Conservation (phyloP, 2,888 invertebrate species). For the Adineta ricciae region DNA sequence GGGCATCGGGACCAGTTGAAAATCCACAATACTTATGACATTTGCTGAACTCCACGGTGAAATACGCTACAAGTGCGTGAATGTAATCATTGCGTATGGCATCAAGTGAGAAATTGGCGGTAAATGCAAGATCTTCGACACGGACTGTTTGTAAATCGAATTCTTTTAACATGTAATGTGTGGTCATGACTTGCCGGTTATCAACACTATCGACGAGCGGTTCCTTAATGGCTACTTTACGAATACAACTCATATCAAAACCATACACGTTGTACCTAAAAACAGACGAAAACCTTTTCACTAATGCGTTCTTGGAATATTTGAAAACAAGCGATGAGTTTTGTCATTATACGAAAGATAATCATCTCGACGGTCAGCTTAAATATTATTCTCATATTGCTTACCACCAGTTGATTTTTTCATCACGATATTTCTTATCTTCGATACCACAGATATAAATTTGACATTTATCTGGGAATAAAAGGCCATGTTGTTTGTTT, state of each 20-base stretch:
- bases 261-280: slow-evolving; percentile 73
- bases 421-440: slow-evolving; percentile 97
- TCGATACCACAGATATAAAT: slow-evolving; percentile 72
- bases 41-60: slow-evolving; percentile 97
- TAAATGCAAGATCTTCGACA: slow-evolving; percentile 81
- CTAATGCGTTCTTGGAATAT: no score
- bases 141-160: slow-evolving; percentile 96
- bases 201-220: slow-evolving; percentile 97
- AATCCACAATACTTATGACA: slow-evolving; percentile 96
- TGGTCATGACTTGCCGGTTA: slow-evolving; percentile 92
- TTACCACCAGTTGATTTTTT: slow-evolving; percentile 81
- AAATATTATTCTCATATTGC: neutral
- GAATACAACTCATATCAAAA: slow-evolving; percentile 96
- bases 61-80: slow-evolving; percentile 94
- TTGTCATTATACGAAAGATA: slow-evolving; percentile 33
- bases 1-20: slow-evolving; percentile 88
- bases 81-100: slow-evolving; percentile 79
- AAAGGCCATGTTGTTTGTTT: slow-evolving; percentile 63
- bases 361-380: neutral
- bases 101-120: slow-evolving; percentile 59
- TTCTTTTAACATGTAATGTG: slow-evolving; percentile 77
- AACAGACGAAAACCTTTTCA: neutral
- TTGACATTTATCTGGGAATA: slow-evolving; percentile 83
- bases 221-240: slow-evolving; percentile 92
- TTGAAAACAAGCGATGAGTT: no score